Conservation (phyloP, 2,113 vertebrate species). For the Colistium nudipinnis region DNA sequence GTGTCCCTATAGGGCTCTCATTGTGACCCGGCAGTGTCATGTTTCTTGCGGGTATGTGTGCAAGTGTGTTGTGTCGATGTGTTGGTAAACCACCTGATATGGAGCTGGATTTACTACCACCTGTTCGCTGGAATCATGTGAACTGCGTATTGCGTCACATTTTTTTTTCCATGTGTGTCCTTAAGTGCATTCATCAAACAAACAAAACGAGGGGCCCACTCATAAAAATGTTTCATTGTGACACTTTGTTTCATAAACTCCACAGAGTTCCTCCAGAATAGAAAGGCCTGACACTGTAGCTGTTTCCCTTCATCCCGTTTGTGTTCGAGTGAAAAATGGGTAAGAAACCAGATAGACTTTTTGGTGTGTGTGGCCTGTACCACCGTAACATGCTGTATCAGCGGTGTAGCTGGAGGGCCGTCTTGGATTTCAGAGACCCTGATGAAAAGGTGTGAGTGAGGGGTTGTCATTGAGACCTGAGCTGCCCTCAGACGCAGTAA, state of each 20-base stretch:
- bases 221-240: background rate
- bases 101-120: background rate
- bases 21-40: constrained; percentile 51
- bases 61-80: constrained; percentile 13
- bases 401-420: constrained; percentile 24
- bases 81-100: background rate
- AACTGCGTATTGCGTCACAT: background rate
- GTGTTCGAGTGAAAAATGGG: background rate
- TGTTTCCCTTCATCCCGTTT: constrained; percentile 24
- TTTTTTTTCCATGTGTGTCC: background rate
- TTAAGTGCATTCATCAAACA: background rate
- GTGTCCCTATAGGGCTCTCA: constrained; percentile 42
- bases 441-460: constrained; percentile 77
- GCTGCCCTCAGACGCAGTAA: constrained; percentile 22
- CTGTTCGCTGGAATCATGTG: background rate
- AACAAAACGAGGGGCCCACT: background rate
- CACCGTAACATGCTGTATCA: constrained; percentile 1
- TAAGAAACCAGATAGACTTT: background rate
- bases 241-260: background rate
- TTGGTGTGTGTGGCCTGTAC: constrained; percentile 6
- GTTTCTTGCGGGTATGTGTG: constrained; percentile 42
- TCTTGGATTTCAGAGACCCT: constrained; percentile 61
- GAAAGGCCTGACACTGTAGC: background rate
- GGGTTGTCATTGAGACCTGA: constrained; percentile 59
- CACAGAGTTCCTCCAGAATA: background rate